These are phyloP conservation scores for Percina caprodes DNA, from an alignment of 2,113 vertebrate species.

Conservation along the genomic window DNA sequence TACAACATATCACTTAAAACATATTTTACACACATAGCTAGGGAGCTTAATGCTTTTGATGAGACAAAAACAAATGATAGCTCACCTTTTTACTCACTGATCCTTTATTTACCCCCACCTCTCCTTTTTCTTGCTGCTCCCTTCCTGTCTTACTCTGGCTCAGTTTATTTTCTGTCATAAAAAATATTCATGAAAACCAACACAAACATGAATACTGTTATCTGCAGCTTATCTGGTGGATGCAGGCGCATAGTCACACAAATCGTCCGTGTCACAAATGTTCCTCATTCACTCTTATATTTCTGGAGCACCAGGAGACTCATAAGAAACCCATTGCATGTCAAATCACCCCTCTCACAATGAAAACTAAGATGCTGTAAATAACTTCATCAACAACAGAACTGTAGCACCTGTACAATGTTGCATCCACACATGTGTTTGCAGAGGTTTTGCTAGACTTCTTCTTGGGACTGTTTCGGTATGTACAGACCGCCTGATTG, in stretches of 20 bases:
- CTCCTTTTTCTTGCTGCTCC: background rate
- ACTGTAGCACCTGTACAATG: background rate
- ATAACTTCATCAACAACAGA: slow-evolving; percentile 6
- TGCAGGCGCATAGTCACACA: slow-evolving; percentile 8
- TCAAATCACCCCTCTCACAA: slow-evolving; percentile 15
- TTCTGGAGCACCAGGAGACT: slow-evolving; percentile 9
- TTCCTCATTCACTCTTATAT: slow-evolving; percentile 1
- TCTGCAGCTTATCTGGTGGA: slow-evolving; percentile 6
- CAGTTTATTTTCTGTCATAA: slow-evolving; percentile 22
- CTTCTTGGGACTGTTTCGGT: background rate
- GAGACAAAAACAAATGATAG: background rate
- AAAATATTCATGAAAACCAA: slow-evolving; percentile 44
- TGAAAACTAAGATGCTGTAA: background rate
- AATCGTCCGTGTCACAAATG: slow-evolving; percentile 12
- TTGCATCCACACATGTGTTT: background rate
- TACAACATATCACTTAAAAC: too few species aligned
- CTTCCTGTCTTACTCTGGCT: slow-evolving; percentile 2
- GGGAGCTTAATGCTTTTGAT: background rate
- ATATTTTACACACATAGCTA: background rate
- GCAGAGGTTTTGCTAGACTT: background rate
- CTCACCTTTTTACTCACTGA: background rate
- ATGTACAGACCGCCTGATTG: background rate
- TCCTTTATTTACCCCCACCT: background rate
- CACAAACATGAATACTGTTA: slow-evolving; percentile 18
- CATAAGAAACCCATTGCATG: slow-evolving; percentile 1